Evolutionary conservation across 2,113 vertebrate species (phyloP).

Genomic region (Addax nasomaculatus): DNA sequence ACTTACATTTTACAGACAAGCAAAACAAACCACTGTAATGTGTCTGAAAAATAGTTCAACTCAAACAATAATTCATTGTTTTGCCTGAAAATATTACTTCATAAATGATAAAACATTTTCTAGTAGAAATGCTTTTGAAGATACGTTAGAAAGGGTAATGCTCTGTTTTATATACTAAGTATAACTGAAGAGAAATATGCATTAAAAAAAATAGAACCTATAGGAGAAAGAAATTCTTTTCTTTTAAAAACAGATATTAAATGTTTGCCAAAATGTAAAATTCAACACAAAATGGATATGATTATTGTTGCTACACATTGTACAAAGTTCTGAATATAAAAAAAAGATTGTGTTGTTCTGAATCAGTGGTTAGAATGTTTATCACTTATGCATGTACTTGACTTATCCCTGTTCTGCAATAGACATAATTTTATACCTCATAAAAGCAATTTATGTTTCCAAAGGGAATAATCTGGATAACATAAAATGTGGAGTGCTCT

Average conservation of each 20-base stretch:
- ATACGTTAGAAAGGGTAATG: slow-evolving; percentile 55
- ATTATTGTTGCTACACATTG: slow-evolving; percentile 75
- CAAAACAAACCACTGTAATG: slow-evolving; percentile 33
- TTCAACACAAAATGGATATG: slow-evolving; percentile 54
- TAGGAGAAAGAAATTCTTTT: slow-evolving; percentile 17
- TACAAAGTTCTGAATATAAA: slow-evolving; percentile 73
- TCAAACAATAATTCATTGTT: slow-evolving; percentile 33
- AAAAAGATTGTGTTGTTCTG: slow-evolving; percentile 77
- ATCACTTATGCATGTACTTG: slow-evolving; percentile 86
- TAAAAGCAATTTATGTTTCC: slow-evolving; percentile 91
- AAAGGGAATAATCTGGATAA: slow-evolving; percentile 87
- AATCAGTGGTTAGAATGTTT: slow-evolving; percentile 85
- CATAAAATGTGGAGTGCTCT: slow-evolving; percentile 84
- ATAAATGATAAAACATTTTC: slow-evolving; percentile 36
- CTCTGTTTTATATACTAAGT: slow-evolving; percentile 60
- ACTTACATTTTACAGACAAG: slow-evolving; percentile 27
- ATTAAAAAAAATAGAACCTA: slow-evolving; percentile 30
- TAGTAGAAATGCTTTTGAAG: slow-evolving; percentile 52
- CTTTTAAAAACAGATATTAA: slow-evolving; percentile 66
- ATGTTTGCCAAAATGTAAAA: slow-evolving; percentile 58
- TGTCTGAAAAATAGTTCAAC: slow-evolving; percentile 10
- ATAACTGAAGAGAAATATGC: background rate
- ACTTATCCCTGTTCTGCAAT: slow-evolving; percentile 88
- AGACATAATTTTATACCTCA: slow-evolving; percentile 90
- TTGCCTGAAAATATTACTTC: slow-evolving; percentile 27